Conservation (phyloP, 2,888 invertebrate genomes). For the Xanthia icteritia region DNA sequence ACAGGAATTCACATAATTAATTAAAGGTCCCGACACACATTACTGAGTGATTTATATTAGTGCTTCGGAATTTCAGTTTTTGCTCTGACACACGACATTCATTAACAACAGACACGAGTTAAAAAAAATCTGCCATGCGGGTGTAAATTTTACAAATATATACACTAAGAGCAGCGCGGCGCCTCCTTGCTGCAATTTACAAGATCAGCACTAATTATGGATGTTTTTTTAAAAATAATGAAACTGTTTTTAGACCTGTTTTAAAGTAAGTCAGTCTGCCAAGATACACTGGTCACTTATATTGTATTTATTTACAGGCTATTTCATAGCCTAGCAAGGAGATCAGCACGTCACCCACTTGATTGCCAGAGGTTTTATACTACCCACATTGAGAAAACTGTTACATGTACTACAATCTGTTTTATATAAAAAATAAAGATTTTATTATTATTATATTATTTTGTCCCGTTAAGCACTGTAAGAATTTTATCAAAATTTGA, state of each 20-base stretch:
- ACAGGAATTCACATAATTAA: constrained; percentile 85
- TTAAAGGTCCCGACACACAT: constrained; percentile 82
- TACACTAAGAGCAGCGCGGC: constrained; percentile 26
- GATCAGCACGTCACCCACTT: too few relatives aligned
- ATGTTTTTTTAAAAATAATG: background rate
- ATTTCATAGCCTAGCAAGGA: too few relatives aligned
- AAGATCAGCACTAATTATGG: constrained; percentile 13
- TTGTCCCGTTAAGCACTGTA: background rate
- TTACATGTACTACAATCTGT: too few relatives aligned
- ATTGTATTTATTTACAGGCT: too few relatives aligned
- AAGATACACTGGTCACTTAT: background rate
- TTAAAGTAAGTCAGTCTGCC: background rate
- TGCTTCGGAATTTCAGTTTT: constrained; percentile 80
- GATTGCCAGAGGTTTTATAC: too few relatives aligned
- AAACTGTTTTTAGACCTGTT: background rate
- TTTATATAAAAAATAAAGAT: too few relatives aligned
- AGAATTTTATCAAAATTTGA: background rate
- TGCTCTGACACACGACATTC: constrained; percentile 85
- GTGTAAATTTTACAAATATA: constrained; percentile 61
- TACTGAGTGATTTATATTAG: constrained; percentile 83
- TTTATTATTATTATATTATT: too few relatives aligned
- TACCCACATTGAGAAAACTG: too few relatives aligned
- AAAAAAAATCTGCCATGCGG: constrained; percentile 63
- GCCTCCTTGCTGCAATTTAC: constrained; percentile 34
- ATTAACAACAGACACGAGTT: constrained; percentile 74